Conservation (phyloP, 2,888 invertebrate genomes). For the Chromoteleia sp. region DNA sequence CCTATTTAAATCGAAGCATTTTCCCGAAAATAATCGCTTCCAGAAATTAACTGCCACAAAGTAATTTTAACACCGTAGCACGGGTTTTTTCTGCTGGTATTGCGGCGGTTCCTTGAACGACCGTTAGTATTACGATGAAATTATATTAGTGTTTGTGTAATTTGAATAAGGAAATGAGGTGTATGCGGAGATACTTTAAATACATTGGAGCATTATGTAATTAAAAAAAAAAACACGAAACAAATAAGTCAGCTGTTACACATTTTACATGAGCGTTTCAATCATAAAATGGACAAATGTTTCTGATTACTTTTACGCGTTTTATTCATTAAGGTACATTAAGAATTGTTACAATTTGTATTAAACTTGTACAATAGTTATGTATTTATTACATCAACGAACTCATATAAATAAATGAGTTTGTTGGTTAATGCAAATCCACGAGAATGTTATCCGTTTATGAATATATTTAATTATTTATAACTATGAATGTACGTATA, state of each 20-base stretch:
- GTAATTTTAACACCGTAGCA: constrained; percentile 38
- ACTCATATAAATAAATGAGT: too few species aligned
- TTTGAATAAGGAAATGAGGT: constrained; percentile 65
- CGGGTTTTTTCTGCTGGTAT: constrained; percentile 25
- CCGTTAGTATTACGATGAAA: constrained; percentile 49
- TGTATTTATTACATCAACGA: too few species aligned
- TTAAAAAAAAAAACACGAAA: constrained; percentile 33
- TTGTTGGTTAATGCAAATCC: too few species aligned
- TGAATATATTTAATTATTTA: too few species aligned
- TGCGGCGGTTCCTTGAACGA: constrained; percentile 47
- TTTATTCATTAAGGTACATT: constrained; percentile 12
- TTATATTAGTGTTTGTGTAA: constrained; percentile 53
- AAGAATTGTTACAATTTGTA: not conserved
- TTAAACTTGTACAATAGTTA: too few species aligned
- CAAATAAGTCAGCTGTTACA: constrained; percentile 29
- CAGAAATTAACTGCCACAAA: constrained; percentile 27
- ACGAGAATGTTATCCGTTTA: too few species aligned
- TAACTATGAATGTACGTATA: too few species aligned
- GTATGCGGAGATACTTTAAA: constrained; percentile 59
- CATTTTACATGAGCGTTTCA: constrained; percentile 30
- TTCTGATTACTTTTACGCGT: not conserved
- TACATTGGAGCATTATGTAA: constrained; percentile 50
- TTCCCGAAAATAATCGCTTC: constrained; percentile 34
- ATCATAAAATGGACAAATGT: not conserved
- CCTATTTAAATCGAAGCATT: constrained; percentile 32